Percentiles rank a stretch among this genome's conserved stretches.
Evolutionary conservation across 2,888 invertebrate genomes (phyloP).

Genomic region (Leptura quadrifasciata): DNA sequence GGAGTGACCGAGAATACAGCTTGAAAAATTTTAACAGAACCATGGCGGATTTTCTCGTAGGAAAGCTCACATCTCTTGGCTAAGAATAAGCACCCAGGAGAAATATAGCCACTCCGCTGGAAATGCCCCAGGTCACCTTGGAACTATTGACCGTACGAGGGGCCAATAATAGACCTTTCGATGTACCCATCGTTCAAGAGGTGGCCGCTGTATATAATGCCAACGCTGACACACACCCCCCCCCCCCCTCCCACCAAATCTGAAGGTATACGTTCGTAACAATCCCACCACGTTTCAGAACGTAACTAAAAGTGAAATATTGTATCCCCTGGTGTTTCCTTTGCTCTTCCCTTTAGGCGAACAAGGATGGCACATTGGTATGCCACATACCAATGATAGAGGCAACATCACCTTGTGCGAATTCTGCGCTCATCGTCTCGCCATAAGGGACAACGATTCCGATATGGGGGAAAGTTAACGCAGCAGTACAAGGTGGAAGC

Average conservation of each 20-base stretch:
- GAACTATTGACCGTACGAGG: background rate
- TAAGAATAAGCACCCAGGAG: no score
- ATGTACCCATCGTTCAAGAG: background rate
- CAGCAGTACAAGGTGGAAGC: slow-evolving; percentile 42
- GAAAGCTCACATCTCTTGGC: no score
- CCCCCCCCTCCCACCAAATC: background rate
- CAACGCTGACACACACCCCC: no score
- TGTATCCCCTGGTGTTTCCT: background rate
- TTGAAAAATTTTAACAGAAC: no score
- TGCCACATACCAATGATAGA: background rate
- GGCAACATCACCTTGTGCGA: slow-evolving; percentile 20
- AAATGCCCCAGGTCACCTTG: no score
- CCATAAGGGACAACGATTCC: slow-evolving; percentile 25
- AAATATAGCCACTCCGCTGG: no score
- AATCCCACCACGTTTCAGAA: background rate
- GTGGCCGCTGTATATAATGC: background rate
- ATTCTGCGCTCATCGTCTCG: slow-evolving; percentile 38
- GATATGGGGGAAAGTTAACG: slow-evolving; percentile 38
- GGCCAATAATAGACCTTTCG: background rate
- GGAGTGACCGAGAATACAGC: no score
- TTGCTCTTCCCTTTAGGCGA: background rate
- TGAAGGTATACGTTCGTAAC: background rate
- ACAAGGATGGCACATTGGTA: background rate
- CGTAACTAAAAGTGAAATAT: background rate
- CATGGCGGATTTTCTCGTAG: no score